Evolutionary conservation across 37 sponge, comb jelly and placozoan genomes (phyloP).

Genomic region (Oopsacas minuta): DNA sequence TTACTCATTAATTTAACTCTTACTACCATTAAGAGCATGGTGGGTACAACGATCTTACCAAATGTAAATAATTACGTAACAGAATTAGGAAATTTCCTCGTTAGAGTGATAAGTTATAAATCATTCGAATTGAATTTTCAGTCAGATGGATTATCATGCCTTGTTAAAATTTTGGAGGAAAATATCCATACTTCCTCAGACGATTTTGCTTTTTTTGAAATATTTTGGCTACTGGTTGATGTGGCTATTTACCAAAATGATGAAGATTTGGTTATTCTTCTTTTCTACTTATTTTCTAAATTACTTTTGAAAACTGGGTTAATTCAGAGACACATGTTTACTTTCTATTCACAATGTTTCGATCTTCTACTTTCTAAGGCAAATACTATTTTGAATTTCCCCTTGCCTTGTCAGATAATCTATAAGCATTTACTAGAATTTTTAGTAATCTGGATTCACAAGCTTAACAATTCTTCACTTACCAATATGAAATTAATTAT

Average conservation of each 20-base stretch:
- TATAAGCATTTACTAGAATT: background rate
- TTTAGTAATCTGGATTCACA: background rate
- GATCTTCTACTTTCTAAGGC: background rate
- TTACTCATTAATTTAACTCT: background rate
- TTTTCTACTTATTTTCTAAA: constrained; percentile 2
- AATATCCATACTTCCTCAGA: background rate
- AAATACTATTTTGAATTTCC: background rate
- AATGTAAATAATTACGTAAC: background rate
- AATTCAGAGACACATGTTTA: background rate
- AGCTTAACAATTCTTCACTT: background rate
- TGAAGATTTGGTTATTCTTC: background rate
- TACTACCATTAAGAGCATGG: background rate
- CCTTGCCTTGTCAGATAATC: background rate
- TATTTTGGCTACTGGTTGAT: background rate
- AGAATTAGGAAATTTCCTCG: background rate
- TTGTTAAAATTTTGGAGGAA: background rate
- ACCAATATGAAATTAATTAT: background rate
- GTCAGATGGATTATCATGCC: background rate
- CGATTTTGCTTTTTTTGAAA: background rate
- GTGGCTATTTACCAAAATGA: background rate
- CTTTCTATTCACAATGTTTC: background rate
- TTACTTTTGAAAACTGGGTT: background rate
- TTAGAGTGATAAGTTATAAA: background rate
- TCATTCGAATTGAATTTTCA: background rate
- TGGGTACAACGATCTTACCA: background rate